phyloP scores from a whole-genome alignment of 1,140 invertebrate genomes.

The Ganaspis sp. region DNA sequence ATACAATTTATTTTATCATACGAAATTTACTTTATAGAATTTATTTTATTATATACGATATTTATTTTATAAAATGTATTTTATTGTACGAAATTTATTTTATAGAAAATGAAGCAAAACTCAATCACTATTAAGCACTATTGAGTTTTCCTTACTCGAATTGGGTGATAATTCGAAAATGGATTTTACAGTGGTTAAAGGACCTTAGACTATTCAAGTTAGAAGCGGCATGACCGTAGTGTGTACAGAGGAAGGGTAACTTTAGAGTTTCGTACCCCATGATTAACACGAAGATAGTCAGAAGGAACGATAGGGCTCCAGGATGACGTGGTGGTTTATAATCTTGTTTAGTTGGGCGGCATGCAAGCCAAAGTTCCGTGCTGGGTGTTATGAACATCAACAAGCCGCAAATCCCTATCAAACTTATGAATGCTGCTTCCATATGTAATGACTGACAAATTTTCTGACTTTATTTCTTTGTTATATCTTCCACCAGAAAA shows the following conservation, averaged over 20 bases:
- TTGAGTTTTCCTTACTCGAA: neutral
- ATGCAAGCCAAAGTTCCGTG: constrained; percentile 71
- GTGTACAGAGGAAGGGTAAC: neutral
- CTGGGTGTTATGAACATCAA: constrained; percentile 70
- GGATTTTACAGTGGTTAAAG: neutral
- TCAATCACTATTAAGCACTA: neutral
- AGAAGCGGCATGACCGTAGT: neutral
- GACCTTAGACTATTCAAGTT: neutral
- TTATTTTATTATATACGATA: too few species aligned
- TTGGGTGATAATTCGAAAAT: constrained; percentile 8
- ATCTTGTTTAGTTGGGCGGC: constrained; percentile 66
- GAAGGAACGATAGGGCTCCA: constrained; percentile 62
- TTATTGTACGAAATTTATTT: too few species aligned
- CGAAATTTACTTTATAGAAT: too few species aligned
- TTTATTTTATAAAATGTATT: too few species aligned
- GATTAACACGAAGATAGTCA: constrained; percentile 60
- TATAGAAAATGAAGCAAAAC: neutral
- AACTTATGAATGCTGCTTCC: constrained; percentile 63
- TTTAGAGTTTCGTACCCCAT: constrained; percentile 62
- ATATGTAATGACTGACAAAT: constrained; percentile 67
- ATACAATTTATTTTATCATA: too few species aligned
- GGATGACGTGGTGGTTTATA: constrained; percentile 66
- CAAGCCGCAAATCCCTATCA: constrained; percentile 64
- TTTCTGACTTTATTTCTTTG: too few species aligned
- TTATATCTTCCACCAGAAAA: too few species aligned